Evolutionary conservation across 2,888 invertebrate species (phyloP).

Genomic region (Hipparchia sbordonii): DNA sequence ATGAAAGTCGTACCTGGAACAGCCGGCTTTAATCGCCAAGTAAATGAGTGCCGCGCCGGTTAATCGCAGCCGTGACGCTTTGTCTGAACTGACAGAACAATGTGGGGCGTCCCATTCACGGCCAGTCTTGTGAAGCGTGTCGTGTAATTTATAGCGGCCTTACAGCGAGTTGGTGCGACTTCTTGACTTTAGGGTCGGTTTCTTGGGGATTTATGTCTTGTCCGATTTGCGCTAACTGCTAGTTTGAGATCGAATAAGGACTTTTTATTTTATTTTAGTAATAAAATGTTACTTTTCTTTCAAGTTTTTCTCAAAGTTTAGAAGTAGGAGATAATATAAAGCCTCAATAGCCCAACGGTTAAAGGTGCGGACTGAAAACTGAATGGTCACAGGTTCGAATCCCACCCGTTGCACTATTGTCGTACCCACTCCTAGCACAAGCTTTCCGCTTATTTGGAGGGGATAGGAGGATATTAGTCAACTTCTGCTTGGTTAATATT

Average conservation of each 20-base stretch:
- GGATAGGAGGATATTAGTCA: no score
- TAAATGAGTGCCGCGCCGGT: constrained; percentile 47
- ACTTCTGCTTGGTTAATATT: no score
- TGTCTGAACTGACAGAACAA: constrained; percentile 71
- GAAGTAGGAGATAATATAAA: no score
- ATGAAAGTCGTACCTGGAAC: constrained; percentile 6
- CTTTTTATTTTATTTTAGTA: not conserved
- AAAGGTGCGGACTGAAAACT: no score
- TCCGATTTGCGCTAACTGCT: constrained; percentile 9
- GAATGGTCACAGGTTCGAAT: no score
- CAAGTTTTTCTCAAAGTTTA: no score
- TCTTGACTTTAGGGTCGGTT: constrained; percentile 37
- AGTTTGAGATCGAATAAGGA: not conserved
- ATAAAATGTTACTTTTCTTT: not conserved
- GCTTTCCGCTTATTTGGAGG: no score
- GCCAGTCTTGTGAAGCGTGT: constrained; percentile 53
- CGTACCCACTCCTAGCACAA: no score
- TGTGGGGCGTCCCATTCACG: constrained; percentile 60
- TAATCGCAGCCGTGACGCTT: constrained; percentile 66
- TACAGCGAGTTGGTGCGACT: constrained; percentile 42
- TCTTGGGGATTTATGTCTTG: constrained; percentile 37
- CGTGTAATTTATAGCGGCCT: constrained; percentile 58
- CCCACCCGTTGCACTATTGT: no score
- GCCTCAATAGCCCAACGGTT: no score
- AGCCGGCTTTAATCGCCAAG: constrained; percentile 23